These are phyloP conservation scores for Zingel zingel DNA, from an alignment of 2,113 vertebrate species.

Conservation along the genomic window DNA sequence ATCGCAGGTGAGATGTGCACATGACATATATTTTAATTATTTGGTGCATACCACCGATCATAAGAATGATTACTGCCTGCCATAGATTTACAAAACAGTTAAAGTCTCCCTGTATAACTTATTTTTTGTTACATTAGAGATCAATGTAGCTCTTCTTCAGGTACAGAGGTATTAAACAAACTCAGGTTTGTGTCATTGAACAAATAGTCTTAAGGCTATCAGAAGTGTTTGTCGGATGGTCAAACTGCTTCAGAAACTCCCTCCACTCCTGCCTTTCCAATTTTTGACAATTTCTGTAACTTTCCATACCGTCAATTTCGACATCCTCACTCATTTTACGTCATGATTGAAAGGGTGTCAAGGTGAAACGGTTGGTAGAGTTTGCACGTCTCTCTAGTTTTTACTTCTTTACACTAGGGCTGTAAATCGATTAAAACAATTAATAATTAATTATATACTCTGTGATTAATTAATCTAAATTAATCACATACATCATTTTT, in stretches of 20 bases:
- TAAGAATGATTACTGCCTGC: background rate
- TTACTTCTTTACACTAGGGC: background rate
- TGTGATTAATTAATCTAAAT: too few relatives aligned
- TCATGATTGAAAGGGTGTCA: too few relatives aligned
- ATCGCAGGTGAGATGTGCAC: constrained; percentile 91
- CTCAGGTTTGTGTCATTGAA: constrained; percentile 7
- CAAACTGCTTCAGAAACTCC: background rate
- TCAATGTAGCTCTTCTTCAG: background rate
- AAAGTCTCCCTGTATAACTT: background rate
- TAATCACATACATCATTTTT: too few relatives aligned
- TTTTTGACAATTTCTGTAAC: background rate
- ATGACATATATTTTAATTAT: background rate
- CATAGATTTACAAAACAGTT: background rate
- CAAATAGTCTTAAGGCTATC: background rate
- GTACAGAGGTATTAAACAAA: background rate
- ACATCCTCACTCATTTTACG: background rate
- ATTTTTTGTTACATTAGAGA: too few relatives aligned
- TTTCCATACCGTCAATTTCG: background rate
- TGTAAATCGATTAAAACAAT: too few relatives aligned
- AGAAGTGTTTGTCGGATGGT: background rate
- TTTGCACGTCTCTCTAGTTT: background rate
- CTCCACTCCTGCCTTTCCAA: too few relatives aligned
- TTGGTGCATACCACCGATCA: background rate
- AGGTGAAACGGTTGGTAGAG: too few relatives aligned
- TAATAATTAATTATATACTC: too few relatives aligned